Base-by-base conservation (phyloP, 1,140 invertebrate genomes). In the Heliothis virescens region DNA sequence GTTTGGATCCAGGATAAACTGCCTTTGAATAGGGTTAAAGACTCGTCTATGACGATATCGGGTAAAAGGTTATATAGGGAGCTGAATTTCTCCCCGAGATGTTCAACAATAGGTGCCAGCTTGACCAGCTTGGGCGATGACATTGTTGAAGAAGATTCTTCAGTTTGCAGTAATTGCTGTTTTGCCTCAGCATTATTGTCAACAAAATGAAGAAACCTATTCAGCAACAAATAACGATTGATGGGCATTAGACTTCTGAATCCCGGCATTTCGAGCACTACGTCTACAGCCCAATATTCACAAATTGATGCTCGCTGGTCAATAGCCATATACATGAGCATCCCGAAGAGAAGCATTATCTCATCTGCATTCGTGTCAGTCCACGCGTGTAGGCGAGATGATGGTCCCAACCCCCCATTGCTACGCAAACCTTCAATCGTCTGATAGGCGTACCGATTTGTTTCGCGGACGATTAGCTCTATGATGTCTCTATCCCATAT, bases 201-300 rank as follows among this genome's bases (percentile, higher is more conserved):
- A 15, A 65, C 57, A 73, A 83, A 83, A 71, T 83, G 82, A 53
- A 83, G 72, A 59, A 80, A 83, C n/a, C 55, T 63, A 48, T n/a
- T 80, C 59, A 83, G 21, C 10, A 83, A 60, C 26, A 79, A 1
- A 21, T 71, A 80, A 47, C 79, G 63, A 47, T 77, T 57, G 34
- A 72, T 77, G n/a, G 82, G 57, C 21, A 83, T 62, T 2, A 83
- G 9, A 29, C 10, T n/a, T n/a, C 18, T 73, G 41, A 82, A 82
- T 15, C 41, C 62, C 41, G n/a, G 57, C 21, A 55, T n/a, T 55
- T 55, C 15, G 52, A 55, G 52, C 26, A 21, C 10, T 3, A 3
- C 15, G n/a, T 16, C 34, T 50, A 2, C 12, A 29, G 55, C 74
- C 76, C 67, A 82, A 57, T 76, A 82, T 13, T 82, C 81, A 29